Base-by-base conservation (phyloP, 92 coral and sea anemone species). In the Anthopleura xanthogrammica region DNA sequence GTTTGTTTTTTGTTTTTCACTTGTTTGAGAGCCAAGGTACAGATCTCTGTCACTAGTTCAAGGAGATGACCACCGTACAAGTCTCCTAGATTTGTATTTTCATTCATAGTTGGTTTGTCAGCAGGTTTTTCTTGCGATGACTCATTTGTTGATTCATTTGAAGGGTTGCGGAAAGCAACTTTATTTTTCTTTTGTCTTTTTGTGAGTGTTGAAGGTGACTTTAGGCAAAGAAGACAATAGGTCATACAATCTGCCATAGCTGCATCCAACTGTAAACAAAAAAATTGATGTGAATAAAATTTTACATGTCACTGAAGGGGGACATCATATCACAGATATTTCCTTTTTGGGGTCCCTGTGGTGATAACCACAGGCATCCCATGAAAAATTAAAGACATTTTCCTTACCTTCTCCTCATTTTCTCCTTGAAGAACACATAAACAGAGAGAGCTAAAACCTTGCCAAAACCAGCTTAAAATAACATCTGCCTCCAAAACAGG, bases 61-160 rank as follows among this genome's bases (percentile, higher is more conserved):
- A 96, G 39, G 52, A 96, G 88, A 17, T 88, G 83, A 10, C 97
- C 99, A 13, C 84, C 86, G 77, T 90, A 96, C 23, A 92, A 91
- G 41, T 57, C 81, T 65, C 87, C 90, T 75, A 85, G 75, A 52
- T 86, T 83, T 13, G 40, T 40, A 62, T 5, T 5, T 23, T 40
- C 13, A 50, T 43, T 20, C 16, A 43, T 5, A 55, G 70, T 58
- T 77, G 75, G 14, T 16, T n/a, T 43, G 13, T 36, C 72, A 2
- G 46, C 72, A 66, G 82, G 12, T 24, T 43, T 66, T 29, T 41
- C 41, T 81, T 2, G 60, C 3, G 24, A 56, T 52, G 78, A 36
- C 2, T 42, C 77, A 13, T 62, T 20, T 17, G 55, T 42, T 6
- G 65, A 9, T 14, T 66, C 71, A 29, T 29, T 29, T 40, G 20